phyloP scores from a whole-genome alignment of 2,113 vertebrate genomes.

The Pyxicephalus adspersus region DNA sequence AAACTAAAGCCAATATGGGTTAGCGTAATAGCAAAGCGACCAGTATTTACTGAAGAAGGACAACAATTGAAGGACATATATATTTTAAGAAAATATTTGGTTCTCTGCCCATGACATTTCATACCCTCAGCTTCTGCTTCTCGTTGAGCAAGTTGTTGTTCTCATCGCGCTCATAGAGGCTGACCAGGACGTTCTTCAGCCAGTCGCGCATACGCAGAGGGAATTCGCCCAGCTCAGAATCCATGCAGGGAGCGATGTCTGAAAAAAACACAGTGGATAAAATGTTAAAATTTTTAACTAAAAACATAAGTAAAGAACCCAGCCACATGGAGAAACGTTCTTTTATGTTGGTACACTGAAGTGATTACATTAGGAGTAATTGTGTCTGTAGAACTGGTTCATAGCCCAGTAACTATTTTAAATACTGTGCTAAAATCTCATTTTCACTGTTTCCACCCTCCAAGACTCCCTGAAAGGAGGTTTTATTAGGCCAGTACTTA shows the following conservation, averaged over 20 bases:
- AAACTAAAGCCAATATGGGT: too few species aligned
- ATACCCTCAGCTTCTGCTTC: slow-evolving; percentile 96
- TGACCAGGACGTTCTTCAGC: slow-evolving; percentile 98
- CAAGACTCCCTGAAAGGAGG: not conserved
- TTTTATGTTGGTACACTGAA: not conserved
- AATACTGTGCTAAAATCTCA: not conserved
- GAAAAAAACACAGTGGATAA: slow-evolving; percentile 28
- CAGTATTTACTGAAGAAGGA: too few species aligned
- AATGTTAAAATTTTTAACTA: not conserved
- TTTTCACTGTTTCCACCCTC: slow-evolving; percentile 14
- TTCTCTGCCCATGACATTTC: slow-evolving; percentile 19
- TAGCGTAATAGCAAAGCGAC: too few species aligned
- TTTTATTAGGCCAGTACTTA: slow-evolving; percentile 19
- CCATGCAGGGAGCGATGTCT: slow-evolving; percentile 90
- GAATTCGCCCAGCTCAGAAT: slow-evolving; percentile 90
- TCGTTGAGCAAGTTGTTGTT: slow-evolving; percentile 94
- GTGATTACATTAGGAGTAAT: not conserved
- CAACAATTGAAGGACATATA: not conserved
- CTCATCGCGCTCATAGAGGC: slow-evolving; percentile 90
- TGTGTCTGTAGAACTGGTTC: not conserved
- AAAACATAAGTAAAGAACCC: not conserved
- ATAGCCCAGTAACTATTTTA: not conserved
- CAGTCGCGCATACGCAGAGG: slow-evolving; percentile 98
- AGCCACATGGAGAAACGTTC: not conserved
- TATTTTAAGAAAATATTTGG: not conserved